Evolutionary conservation across 2,797 vertebrate genomes (phyloP).

Genomic region (Geotria australis): DNA sequence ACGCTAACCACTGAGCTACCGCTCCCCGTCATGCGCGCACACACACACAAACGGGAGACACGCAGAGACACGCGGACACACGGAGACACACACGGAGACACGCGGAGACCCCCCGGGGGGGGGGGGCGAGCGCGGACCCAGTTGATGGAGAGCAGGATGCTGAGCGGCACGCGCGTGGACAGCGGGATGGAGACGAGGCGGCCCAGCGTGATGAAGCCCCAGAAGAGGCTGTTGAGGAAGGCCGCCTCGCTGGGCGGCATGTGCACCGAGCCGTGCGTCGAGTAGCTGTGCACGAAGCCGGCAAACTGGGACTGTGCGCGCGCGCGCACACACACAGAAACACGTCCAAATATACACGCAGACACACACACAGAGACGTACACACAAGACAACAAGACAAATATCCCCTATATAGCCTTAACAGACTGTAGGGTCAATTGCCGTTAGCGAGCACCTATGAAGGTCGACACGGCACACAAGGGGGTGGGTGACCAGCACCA

Average conservation of each 20-base stretch:
- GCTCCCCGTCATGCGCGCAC: not conserved
- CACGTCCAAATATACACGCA: accelerated
- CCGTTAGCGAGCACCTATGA: too few relatives aligned
- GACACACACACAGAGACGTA: not conserved
- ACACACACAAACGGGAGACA: too few relatives aligned
- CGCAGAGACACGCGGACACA: too few relatives aligned
- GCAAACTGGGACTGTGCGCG: conserved; percentile 49
- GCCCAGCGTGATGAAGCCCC: conserved; percentile 54
- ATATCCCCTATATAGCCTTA: too few relatives aligned
- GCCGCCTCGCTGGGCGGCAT: conserved; percentile 41
- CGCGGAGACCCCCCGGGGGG: not conserved
- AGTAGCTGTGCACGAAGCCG: conserved; percentile 62
- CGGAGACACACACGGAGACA: not conserved
- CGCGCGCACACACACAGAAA: not conserved
- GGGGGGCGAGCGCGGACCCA: not conserved
- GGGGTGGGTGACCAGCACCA: too few relatives aligned
- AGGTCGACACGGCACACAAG: too few relatives aligned
- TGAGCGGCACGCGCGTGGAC: too few relatives aligned
- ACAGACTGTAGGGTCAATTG: too few relatives aligned
- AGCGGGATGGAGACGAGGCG: conserved; percentile 40
- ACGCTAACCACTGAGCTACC: not conserved
- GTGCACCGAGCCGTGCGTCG: conserved; percentile 35
- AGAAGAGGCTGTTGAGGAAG: conserved; percentile 54
- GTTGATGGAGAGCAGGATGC: too few relatives aligned
- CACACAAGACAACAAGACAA: too few relatives aligned